A percentile compares a stretch with the other conserved stretches of the same genome.
phyloP scores from a whole-genome alignment of 2,888 invertebrate species.

The Pyralis farinalis region DNA sequence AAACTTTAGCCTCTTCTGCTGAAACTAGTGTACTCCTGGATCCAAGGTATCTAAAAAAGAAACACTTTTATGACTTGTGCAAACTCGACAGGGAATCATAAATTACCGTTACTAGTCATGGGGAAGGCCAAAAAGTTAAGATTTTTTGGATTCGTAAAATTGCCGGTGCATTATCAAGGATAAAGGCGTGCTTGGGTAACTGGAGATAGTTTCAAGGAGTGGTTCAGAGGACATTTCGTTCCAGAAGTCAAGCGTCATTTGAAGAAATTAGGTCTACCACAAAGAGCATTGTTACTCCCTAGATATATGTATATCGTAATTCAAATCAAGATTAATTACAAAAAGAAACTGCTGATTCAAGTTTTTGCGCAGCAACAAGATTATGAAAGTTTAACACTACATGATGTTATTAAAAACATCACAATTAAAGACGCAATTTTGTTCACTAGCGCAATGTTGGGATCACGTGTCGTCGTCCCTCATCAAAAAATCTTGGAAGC shows the following conservation, averaged over 20 bases:
- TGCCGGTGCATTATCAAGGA: slow-evolving; percentile 27
- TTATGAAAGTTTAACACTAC: too few species aligned
- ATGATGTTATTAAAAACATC: too few species aligned
- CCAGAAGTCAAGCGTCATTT: slow-evolving; percentile 9
- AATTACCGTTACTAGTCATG: slow-evolving; percentile 26
- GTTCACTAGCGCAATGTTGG: too few species aligned
- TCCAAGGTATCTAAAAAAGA: slow-evolving; percentile 22
- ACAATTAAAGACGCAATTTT: too few species aligned
- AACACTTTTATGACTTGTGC: slow-evolving; percentile 33
- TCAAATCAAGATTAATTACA: too few species aligned
- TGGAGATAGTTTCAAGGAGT: slow-evolving; percentile 29
- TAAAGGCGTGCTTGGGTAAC: slow-evolving; percentile 24
- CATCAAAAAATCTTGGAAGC: too few species aligned
- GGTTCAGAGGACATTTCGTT: slow-evolving; percentile 29
- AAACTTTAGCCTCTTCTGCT: slow-evolving; percentile 27
- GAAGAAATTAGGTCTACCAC: too few species aligned
- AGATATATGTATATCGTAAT: too few species aligned
- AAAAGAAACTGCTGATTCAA: too few species aligned
- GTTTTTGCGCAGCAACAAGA: too few species aligned
- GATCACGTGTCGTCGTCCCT: too few species aligned
- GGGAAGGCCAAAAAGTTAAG: slow-evolving; percentile 25
- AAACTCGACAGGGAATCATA: slow-evolving; percentile 32
- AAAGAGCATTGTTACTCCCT: slow-evolving; percentile 3
- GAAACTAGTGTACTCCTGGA: too few species aligned
- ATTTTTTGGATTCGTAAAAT: slow-evolving; percentile 20